Conservation (phyloP, 92 coral and sea anemone species). For the Umimayanthus kanabou region DNA sequence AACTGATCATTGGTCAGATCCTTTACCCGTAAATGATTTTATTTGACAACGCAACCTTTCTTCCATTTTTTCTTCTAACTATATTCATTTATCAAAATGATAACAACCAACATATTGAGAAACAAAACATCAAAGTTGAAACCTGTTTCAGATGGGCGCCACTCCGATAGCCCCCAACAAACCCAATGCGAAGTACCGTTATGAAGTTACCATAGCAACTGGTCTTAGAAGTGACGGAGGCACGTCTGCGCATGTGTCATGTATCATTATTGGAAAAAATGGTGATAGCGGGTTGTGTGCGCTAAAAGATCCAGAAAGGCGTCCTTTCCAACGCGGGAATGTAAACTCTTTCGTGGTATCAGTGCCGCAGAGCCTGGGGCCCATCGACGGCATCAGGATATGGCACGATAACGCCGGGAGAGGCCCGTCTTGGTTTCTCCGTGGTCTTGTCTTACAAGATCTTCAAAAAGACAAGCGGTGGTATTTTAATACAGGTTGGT, state of each 20-base stretch:
- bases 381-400: slow-evolving; percentile 57
- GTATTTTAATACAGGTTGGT: slow-evolving; percentile 65
- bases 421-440: slow-evolving; percentile 67
- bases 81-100: neutral
- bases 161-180: slow-evolving; percentile 55
- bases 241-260: slow-evolving; percentile 70
- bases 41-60: too few relatives aligned
- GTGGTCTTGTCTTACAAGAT: slow-evolving; percentile 57
- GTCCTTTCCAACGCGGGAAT: slow-evolving; percentile 69
- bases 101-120: neutral
- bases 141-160: slow-evolving; percentile 51
- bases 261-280: slow-evolving; percentile 60
- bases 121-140: neutral
- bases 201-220: slow-evolving; percentile 71
- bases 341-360: slow-evolving; percentile 63
- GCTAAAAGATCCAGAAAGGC: slow-evolving; percentile 47
- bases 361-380: slow-evolving; percentile 57
- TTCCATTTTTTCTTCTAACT: neutral
- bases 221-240: slow-evolving; percentile 64
- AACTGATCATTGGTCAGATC: too few relatives aligned
- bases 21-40: too few relatives aligned
- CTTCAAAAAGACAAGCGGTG: slow-evolving; percentile 66
- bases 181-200: slow-evolving; percentile 49
- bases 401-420: slow-evolving; percentile 79
- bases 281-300: slow-evolving; percentile 56